These are phyloP conservation scores for Hylaeus volcanicus DNA, from an alignment of 1,140 invertebrate species.

Conservation along the genomic window DNA sequence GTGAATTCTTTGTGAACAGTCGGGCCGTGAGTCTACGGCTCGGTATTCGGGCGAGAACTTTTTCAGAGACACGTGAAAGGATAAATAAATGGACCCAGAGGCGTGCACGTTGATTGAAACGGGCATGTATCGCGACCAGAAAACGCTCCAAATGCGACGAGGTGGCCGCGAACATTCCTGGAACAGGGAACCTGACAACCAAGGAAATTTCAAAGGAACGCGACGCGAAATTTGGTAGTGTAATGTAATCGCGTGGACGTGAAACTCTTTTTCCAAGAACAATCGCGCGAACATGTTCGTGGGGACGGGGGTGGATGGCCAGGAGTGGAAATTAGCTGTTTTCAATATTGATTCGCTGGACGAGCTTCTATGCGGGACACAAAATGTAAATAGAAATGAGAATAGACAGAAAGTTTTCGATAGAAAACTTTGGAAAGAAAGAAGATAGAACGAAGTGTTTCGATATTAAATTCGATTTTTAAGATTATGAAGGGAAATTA, in stretches of 20 bases:
- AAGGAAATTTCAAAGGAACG: neutral
- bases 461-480: too few relatives aligned
- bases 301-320: too few relatives aligned
- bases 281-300: too few relatives aligned
- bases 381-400: too few relatives aligned
- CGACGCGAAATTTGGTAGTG: neutral
- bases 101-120: constrained; percentile 39
- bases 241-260: neutral
- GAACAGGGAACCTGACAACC: neutral
- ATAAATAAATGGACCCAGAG: constrained; percentile 31
- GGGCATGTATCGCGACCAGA: neutral
- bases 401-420: too few relatives aligned
- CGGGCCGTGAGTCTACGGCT: constrained; percentile 19
- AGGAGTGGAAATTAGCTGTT: too few relatives aligned
- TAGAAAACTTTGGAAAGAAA: too few relatives aligned
- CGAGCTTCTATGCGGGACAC: too few relatives aligned
- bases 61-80: constrained; percentile 20
- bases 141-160: neutral
- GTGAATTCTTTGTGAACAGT: constrained; percentile 62
- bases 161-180: neutral
- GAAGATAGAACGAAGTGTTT: too few relatives aligned
- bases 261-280: too few relatives aligned
- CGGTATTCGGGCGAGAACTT: constrained; percentile 42
- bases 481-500: too few relatives aligned
- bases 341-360: too few relatives aligned